Evolutionary conservation across 2,888 invertebrate species (phyloP).

Genomic region (Himalopsyche kuldschensis): DNA sequence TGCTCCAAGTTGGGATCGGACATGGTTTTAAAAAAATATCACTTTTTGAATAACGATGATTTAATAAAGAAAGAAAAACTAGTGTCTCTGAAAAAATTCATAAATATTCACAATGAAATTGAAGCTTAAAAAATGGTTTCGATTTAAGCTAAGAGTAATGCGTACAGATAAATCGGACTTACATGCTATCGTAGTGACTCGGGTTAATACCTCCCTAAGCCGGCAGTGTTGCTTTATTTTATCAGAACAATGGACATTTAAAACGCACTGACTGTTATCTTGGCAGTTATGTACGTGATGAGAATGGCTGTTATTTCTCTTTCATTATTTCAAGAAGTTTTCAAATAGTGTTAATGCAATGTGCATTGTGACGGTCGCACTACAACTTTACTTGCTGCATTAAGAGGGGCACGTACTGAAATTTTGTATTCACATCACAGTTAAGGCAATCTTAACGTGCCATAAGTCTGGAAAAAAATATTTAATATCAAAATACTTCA

Average conservation of each 20-base stretch:
- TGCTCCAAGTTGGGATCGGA: too few species aligned
- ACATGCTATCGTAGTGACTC: too few species aligned
- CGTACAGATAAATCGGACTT: too few species aligned
- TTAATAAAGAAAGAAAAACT: too few species aligned
- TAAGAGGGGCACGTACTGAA: neutral
- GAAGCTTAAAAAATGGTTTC: too few species aligned
- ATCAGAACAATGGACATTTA: neutral
- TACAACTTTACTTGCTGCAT: neutral
- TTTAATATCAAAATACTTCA: neutral
- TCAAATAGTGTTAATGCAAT: neutral
- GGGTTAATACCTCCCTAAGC: too few species aligned
- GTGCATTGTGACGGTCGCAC: neutral
- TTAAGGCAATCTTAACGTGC: neutral
- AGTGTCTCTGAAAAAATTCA: too few species aligned
- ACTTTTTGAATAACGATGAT: too few species aligned
- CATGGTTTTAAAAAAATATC: too few species aligned
- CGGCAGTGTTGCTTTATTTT: neutral
- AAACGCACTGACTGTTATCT: neutral
- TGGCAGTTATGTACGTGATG: neutral
- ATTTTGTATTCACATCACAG: neutral
- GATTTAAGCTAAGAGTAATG: too few species aligned
- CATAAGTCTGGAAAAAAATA: neutral
- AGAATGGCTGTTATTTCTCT: neutral
- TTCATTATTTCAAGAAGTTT: conserved; percentile 1
- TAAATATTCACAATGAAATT: too few species aligned